Base-by-base conservation (phyloP, 2,113 vertebrate species). In the Scomber japonicus region DNA sequence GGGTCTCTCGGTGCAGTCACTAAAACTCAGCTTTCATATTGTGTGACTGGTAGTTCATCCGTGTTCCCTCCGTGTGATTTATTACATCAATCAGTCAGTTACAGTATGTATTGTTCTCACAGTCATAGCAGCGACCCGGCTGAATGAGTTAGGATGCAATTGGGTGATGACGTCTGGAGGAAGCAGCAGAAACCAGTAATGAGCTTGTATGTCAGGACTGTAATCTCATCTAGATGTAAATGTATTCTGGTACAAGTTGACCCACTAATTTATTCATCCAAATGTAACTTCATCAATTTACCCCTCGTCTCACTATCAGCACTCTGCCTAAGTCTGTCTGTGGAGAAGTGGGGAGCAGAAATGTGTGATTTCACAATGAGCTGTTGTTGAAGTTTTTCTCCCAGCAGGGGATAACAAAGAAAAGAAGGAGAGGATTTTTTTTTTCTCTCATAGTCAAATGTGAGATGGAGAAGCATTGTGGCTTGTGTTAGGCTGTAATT, bases 171-270 rank as follows among this genome's bases (percentile, higher is more conserved):
- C 78, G 65, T 75, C 71, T 78, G 51, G 82, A 63, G 64, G 56
- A 84, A 80, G 68, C 65, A 71, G 69, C 59, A 65, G 50, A 54
- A 65, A 72, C 66, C 62, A 21, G 75, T 92, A 92, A 94, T 88
- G 88, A 92, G 78, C 71, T 75, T 81, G 73, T 76, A 45, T 85
- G 73, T 84, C 81, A 73, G 57, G 53, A 12, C 75, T 64, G 71
- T 88, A 86, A 85, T 88, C 86, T 90, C 81, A 89, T 92, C 83
- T 82, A 60, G 30, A 90, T 87, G 91, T 86, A 90, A 92, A 92
- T 91, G 81, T 80, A 89, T 91, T 87, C 81, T 64, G 44, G 64
- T 80, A 87, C 73, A 87, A 85, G 69, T 83, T 73, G 68, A 48
- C 62, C 15, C 51, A 40, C 67, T 91, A 80, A 93, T 92, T 85